Conservation (phyloP, 2,113 vertebrate species). For the Porphyrio hochstetteri region DNA sequence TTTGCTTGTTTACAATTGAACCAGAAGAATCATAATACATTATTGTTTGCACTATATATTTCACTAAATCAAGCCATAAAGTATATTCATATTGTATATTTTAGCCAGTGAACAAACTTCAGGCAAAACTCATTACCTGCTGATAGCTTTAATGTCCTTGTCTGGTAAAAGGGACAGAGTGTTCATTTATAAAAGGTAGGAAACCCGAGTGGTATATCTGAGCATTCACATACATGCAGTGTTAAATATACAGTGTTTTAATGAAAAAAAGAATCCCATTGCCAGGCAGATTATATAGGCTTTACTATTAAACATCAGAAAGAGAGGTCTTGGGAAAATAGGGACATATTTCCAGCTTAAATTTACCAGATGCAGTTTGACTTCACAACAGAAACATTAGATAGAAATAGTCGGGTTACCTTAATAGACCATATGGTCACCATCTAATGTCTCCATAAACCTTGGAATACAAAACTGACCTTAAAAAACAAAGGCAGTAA, state of each 20-base stretch:
- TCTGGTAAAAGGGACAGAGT: background rate
- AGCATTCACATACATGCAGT: background rate
- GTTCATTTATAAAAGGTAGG: background rate
- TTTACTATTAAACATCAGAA: background rate
- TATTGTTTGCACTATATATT: background rate
- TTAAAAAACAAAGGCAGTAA: background rate
- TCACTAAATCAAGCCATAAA: background rate
- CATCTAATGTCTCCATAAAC: background rate
- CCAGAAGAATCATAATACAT: background rate
- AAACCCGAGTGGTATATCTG: background rate
- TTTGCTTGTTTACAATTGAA: background rate
- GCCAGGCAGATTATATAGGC: background rate
- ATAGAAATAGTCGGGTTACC: background rate
- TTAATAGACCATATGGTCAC: background rate
- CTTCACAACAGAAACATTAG: background rate
- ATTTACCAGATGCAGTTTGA: background rate
- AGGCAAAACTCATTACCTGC: background rate
- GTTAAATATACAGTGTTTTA: background rate
- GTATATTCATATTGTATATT: background rate
- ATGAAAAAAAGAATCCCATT: background rate
- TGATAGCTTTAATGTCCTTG: background rate
- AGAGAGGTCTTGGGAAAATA: background rate
- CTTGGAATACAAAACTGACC: background rate
- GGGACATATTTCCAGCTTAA: background rate
- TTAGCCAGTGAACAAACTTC: background rate